Conservation (phyloP, 2,888 invertebrate species). For the Rotaria macrura region DNA sequence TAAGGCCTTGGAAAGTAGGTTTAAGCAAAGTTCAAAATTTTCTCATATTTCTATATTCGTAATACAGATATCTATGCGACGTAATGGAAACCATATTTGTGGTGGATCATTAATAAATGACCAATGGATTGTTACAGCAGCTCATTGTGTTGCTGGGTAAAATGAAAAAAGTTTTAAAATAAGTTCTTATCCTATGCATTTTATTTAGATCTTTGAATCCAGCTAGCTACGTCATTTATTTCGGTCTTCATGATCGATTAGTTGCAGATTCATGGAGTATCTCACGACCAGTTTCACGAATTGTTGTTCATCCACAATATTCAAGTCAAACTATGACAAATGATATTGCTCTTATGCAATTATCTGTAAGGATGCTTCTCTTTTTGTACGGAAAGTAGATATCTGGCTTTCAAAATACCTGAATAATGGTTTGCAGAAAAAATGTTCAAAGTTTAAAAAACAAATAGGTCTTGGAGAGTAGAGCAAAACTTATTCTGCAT, state of each 20-base stretch:
- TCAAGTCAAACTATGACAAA: not conserved
- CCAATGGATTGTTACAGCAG: not conserved
- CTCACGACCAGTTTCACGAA: not conserved
- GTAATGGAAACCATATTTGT: not conserved
- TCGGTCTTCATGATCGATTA: constrained; percentile 29
- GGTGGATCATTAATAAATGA: not conserved
- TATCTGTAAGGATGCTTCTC: constrained; percentile 6
- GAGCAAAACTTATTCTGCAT: too few species aligned
- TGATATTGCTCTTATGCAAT: constrained; percentile 32
- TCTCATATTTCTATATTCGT: not conserved
- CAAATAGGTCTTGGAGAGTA: too few species aligned
- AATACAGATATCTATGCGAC: not conserved
- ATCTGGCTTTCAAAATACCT: too few species aligned
- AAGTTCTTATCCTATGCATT: not conserved
- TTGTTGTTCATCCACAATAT: constrained; percentile 20
- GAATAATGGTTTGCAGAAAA: too few species aligned
- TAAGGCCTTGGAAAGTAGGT: not conserved
- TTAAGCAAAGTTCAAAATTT: not conserved
- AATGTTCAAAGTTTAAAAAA: too few species aligned
- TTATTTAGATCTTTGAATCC: not conserved
- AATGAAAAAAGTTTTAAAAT: too few species aligned
- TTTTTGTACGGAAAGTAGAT: too few species aligned
- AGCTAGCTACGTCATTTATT: not conserved
- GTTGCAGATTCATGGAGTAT: constrained; percentile 22
- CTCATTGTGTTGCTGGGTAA: not conserved